Evolutionary conservation across 2,113 vertebrate species (phyloP), one percentile per base, ranked within the genome.

Genomic region (Mirza zaza): DNA sequence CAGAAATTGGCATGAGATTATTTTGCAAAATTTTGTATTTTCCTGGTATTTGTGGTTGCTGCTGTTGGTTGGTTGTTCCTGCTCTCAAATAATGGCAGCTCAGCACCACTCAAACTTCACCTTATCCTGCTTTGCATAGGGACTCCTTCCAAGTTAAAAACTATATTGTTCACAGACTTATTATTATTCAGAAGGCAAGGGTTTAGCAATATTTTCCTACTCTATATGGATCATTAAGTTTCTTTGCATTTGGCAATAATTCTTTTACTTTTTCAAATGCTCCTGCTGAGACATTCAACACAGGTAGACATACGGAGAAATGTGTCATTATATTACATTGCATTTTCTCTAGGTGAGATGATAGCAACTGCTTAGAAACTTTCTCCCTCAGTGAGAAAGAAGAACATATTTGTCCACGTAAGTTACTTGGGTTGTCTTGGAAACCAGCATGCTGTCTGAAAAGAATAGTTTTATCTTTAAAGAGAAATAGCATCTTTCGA

Each of bases 351-450:
- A 68, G 55, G 29, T 90, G 36, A 87, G 48, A 70, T 48, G 25
- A 52, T 57, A 90, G 29, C 20, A 86, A 67, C 55, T 89, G 39
- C 52, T 91, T 73, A 87, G 84, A 94, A 96, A 91, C 76, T 39
- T 80, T 68, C 63, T 83, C 39, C 21, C 83, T 4, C 34, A 29
- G 23, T 87, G 50, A 87, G 34, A 89, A 91, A 65, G 52, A 12
- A 79, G n/a, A 96, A 57, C 21, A 81, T 71, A 14, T 89, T 79
- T 83, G 63, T 76, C 50, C 36, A 83, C 80, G 84, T 57, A 73
- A 76, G 57, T 87, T 71, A 90, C 81, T 95, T 90, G 57, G 8
- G 36, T 92, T 96, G 63, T 92, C 90, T 65, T 48, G 71, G 94
- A 93, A 96, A 97, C 65, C 29, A 87, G 10, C 83, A 45, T 76